Evolutionary conservation across 1,140 invertebrate genomes (phyloP), one percentile per base, ranked within the genome.

Genomic region (Solenopsis invicta): DNA sequence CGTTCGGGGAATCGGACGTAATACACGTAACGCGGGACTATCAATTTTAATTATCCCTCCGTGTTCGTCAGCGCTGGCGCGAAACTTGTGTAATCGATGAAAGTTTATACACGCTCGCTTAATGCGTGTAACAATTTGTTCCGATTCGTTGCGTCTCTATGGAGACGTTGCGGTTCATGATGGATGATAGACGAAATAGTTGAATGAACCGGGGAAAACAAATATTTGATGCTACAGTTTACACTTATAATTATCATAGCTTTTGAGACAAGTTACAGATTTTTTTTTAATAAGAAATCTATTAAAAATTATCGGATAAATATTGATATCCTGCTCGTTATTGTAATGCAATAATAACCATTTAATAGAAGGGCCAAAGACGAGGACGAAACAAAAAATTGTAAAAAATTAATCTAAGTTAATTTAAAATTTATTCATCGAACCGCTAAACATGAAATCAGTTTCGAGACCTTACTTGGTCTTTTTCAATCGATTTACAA

Each of bases 11-110:
- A 75, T 75, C 54, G 69, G 12, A 62, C 54, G 41, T 82, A 82
- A 82, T 74, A 18, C 24, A 41, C 41, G 41, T 82, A 48, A 61
- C 80, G 67, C 67, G 54, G 37, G 54, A 29, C 67, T 82, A 82
- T 82, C 80, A 82, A 82, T 82, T 82, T 82, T 82, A 82, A 82
- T 82, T 74, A 82, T 82, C 67, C 41, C 61, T 13, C n/a, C 48
- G 37, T 34, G 67, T 50, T 66, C 61, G 54, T 74, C 37, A 21
- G 80, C 34, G 2, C 24, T 37, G 0, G 13, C 18, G 34, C 37
- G 24, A 9, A 61, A 72, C 48, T 74, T 82, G 80, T 52, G 41
- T 74, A 82, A 82, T 82, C 54, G 54, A 71, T 21, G 67, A 74
- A 72, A 61, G 54, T 48, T 50, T 24, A 4, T 13, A 56, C 24